Conservation (phyloP, 2,113 vertebrate species). For the Dromiciops gliroides region DNA sequence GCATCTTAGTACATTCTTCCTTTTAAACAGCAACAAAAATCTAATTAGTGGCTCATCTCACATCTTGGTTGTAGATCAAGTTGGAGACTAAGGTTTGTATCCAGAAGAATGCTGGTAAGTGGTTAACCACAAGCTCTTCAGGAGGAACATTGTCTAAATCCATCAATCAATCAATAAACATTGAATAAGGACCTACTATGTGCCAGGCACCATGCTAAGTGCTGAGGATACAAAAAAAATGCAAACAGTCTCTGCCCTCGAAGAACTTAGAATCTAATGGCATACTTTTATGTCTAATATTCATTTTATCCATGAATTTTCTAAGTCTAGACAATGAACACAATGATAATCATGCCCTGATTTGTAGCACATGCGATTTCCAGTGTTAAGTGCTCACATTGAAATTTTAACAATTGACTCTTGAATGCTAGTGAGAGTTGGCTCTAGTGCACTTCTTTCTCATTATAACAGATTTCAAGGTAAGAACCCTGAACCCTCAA, state of each 20-base stretch:
- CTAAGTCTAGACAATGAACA: not conserved
- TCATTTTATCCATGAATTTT: not conserved
- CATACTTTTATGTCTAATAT: not conserved
- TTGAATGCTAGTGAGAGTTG: not conserved
- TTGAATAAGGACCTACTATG: no score
- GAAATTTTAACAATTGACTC: not conserved
- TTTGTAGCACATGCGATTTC: not conserved
- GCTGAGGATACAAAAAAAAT: not conserved
- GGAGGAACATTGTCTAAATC: not conserved
- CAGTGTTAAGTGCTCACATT: not conserved
- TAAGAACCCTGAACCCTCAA: conserved; percentile 13
- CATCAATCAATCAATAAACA: not conserved
- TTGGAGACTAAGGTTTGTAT: not conserved
- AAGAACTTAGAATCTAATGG: not conserved
- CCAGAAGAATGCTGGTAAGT: not conserved
- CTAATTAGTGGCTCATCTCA: not conserved
- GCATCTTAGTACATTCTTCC: not conserved
- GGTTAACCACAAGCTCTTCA: not conserved
- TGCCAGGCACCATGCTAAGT: not conserved
- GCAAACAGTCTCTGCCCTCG: not conserved
- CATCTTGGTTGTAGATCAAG: not conserved
- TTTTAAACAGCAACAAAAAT: not conserved
- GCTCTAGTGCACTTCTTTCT: not conserved
- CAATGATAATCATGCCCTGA: not conserved
- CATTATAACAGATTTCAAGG: not conserved